Base-by-base conservation (phyloP, 1,140 invertebrate genomes). In the Sitophilus oryzae region DNA sequence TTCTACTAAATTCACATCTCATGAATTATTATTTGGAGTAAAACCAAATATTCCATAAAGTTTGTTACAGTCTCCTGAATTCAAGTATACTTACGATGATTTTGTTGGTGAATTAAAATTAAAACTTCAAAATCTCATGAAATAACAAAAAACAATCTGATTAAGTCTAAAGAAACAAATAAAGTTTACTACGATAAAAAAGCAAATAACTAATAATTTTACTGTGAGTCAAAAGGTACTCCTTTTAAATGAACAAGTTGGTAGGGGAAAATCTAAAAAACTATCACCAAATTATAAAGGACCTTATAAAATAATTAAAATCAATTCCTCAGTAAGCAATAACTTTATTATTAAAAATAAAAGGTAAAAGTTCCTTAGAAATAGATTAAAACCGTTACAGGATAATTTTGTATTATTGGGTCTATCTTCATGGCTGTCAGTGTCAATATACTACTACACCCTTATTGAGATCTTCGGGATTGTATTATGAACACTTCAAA, bases 1-100 rank as follows among this genome's bases (percentile, higher is more conserved):
- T 19, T 49, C 56, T 6, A 65, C 63, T 10, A 53, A 60, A 42
- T 68, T 55, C 42, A 61, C 61, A 34, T 65, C 68, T 14, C 62
- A 53, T 45, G 66, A 71, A 62, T 49, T 65, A 52, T 9, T 67
- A 10, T 63, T 65, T 36, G 52, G 65, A 40, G n/a, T n/a, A n/a
- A n/a, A n/a, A n/a, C n/a, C n/a, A n/a, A n/a, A n/a, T n/a, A n/a
- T n/a, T n/a, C n/a, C n/a, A n/a, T n/a, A n/a, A n/a, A n/a, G n/a
- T n/a, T n/a, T n/a, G n/a, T n/a, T n/a, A n/a, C n/a, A 35, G n/a
- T 35, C 30, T 9, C 30, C 30, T 9, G 30, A 35, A 9, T 35
- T 35, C n/a, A 35, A 35, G n/a, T 35, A 35, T 35, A 35, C 30
- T n/a, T 35, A 35, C 30, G 30, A 8, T n/a, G n/a, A 8, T 35